These are phyloP conservation scores for Protomyctophum bolini DNA, from an alignment of 2,113 vertebrate genomes.

Conservation along the genomic window DNA sequence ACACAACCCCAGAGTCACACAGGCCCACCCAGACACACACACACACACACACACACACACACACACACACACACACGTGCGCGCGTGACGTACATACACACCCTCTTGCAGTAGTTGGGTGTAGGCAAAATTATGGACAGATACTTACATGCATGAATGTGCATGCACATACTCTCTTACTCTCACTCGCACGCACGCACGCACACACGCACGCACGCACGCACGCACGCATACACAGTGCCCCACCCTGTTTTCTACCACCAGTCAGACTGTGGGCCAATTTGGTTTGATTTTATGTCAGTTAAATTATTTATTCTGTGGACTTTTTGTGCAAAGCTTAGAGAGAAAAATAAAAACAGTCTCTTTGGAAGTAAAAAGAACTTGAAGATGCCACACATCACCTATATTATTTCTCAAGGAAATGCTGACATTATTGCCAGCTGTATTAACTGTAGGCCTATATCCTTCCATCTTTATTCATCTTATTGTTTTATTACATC, in stretches of 20 bases:
- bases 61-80: background rate
- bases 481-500: too few species aligned
- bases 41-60: slow-evolving; percentile 4
- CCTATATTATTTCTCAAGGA: slow-evolving; percentile 4
- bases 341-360: slow-evolving; percentile 34
- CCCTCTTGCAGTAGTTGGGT: too few species aligned
- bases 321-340: slow-evolving; percentile 45
- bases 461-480: too few species aligned
- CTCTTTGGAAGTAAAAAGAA: slow-evolving; percentile 8
- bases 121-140: too few species aligned
- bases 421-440: background rate
- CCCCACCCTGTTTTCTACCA: background rate
- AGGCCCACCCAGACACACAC: background rate
- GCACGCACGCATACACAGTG: slow-evolving; percentile 5
- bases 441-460: too few species aligned
- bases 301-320: slow-evolving; percentile 45
- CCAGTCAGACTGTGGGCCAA: slow-evolving; percentile 13
- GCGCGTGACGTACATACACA: background rate
- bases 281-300: slow-evolving; percentile 39
- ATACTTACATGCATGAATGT: too few species aligned
- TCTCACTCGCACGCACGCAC: slow-evolving; percentile 30
- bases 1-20: slow-evolving; percentile 58
- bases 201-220: slow-evolving; percentile 30
- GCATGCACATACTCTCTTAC: slow-evolving; percentile 17
- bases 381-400: background rate